A percentile compares a stretch with the other conserved stretches of the same genome.
phyloP scores from a whole-genome alignment of 2,888 invertebrate genomes.

The Philhelius pedissequus region DNA sequence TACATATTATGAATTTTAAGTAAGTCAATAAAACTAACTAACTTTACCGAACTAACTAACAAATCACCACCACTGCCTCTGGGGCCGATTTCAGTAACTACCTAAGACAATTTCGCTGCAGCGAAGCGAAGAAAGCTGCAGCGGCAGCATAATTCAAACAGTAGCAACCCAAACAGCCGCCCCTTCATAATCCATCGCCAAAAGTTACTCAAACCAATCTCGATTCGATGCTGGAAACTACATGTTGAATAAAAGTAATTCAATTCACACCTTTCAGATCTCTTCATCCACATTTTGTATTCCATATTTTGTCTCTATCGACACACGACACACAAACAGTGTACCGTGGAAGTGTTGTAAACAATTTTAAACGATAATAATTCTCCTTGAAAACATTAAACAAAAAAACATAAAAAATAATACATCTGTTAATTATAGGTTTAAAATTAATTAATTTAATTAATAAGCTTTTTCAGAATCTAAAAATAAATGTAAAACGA shows the following conservation, averaged over 20 bases:
- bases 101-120: slow-evolving; percentile 71
- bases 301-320: neutral
- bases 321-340: slow-evolving; percentile 1
- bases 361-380: slow-evolving; percentile 61
- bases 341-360: slow-evolving; percentile 59
- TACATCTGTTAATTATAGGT: slow-evolving; percentile 67
- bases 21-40: too few species aligned
- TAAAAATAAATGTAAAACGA: slow-evolving; percentile 31
- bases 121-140: slow-evolving; percentile 71
- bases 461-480: slow-evolving; percentile 59
- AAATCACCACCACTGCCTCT: slow-evolving; percentile 69
- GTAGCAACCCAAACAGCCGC: slow-evolving; percentile 22
- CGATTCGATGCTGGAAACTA: slow-evolving; percentile 77
- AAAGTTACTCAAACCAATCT: slow-evolving; percentile 71
- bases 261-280: slow-evolving; percentile 24
- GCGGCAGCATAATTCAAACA: slow-evolving; percentile 52
- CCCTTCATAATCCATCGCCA: slow-evolving; percentile 54
- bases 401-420: slow-evolving; percentile 28
- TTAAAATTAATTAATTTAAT: slow-evolving; percentile 65
- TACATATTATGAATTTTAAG: too few species aligned
- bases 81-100: slow-evolving; percentile 72
- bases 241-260: slow-evolving; percentile 72
- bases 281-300: slow-evolving; percentile 14
- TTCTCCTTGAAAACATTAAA: slow-evolving; percentile 66
- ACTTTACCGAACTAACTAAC: too few species aligned